Evolutionary conservation across 1,140 invertebrate species (phyloP).

Genomic region (Steinernema khuongi): DNA sequence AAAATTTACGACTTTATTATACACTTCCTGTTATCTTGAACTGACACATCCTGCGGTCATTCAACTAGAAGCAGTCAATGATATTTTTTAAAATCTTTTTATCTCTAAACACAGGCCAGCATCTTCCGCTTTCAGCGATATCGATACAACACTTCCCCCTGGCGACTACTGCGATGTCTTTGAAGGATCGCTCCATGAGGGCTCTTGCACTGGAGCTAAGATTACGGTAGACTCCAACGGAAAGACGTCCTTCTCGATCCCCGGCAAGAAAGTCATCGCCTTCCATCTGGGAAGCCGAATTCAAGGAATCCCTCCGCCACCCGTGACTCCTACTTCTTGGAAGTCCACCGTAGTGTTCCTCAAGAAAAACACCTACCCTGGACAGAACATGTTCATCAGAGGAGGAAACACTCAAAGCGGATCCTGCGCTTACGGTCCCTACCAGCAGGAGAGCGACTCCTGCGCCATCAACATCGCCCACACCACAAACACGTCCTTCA

Average conservation of each 20-base stretch:
- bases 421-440: conserved; percentile 39
- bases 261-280: background rate
- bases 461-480: conserved; percentile 60
- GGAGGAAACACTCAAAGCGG: conserved; percentile 59
- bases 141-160: conserved; percentile 45
- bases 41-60: too few relatives aligned
- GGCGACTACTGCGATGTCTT: conserved; percentile 50
- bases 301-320: conserved; percentile 13
- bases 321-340: conserved; percentile 39
- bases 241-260: conserved; percentile 10
- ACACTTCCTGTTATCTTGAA: too few relatives aligned
- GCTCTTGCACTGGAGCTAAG: conserved; percentile 36
- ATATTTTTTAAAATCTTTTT: too few relatives aligned
- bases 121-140: conserved; percentile 19
- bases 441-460: conserved; percentile 42
- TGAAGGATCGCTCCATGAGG: conserved; percentile 24
- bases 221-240: conserved; percentile 44
- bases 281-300: conserved; percentile 5
- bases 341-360: conserved; percentile 60
- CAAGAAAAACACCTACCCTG: conserved; percentile 58
- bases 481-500: conserved; percentile 49
- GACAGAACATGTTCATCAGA: conserved; percentile 62
- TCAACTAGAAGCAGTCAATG: too few relatives aligned
- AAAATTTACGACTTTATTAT: too few relatives aligned
- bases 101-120: background rate